A percentile compares a stretch with the other conserved stretches of the same genome.
Evolutionary conservation across 2,113 vertebrate species (phyloP).

Genomic region (Stegastes partitus): DNA sequence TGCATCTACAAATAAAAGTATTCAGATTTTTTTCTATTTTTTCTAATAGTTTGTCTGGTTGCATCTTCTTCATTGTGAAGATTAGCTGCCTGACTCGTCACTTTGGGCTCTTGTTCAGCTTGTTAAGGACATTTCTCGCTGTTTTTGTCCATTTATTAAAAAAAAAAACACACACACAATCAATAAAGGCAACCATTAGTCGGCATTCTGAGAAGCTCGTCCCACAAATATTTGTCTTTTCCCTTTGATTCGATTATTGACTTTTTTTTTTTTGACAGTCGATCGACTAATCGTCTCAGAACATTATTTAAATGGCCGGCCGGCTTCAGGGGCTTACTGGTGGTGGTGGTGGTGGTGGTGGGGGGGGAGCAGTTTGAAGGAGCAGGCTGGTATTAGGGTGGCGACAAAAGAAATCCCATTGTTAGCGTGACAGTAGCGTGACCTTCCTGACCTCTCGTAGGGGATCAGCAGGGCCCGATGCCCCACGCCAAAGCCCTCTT

Average conservation of each 20-base stretch:
- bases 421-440: conserved; percentile 86
- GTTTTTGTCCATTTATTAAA: no score
- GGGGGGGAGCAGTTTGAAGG: conserved; percentile 37
- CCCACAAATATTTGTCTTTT: neutral
- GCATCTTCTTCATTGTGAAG: neutral
- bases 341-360: no score
- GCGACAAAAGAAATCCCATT: conserved; percentile 81
- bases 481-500: conserved; percentile 59
- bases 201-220: neutral
- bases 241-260: neutral
- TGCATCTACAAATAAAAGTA: no score
- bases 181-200: no score
- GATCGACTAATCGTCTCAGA: neutral
- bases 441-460: conserved; percentile 80
- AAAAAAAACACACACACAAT: no score
- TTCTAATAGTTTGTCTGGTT: neutral
- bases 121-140: no score
- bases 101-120: no score
- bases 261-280: neutral
- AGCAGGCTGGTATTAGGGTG: conserved; percentile 48
- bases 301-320: conserved; percentile 16
- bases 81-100: no score
- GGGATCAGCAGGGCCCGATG: conserved; percentile 71
- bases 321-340: neutral
- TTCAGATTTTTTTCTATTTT: no score